Evolutionary conservation across 2,113 vertebrate genomes (phyloP).

Genomic region (Malurus cyaneus): DNA sequence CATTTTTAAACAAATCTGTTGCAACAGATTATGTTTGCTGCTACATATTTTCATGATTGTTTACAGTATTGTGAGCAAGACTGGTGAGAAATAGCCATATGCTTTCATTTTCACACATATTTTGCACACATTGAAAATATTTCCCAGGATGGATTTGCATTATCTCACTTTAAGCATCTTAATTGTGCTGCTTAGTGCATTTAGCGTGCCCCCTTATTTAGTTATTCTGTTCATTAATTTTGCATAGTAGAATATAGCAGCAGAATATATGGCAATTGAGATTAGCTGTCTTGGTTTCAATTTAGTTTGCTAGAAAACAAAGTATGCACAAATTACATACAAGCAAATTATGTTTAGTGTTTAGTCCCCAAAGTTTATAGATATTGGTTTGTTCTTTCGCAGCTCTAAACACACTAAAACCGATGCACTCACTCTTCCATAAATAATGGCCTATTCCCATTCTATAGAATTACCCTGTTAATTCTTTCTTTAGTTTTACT

Average conservation of each 20-base stretch:
- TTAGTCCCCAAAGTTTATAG: neutral
- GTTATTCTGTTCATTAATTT: neutral
- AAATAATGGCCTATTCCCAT: neutral
- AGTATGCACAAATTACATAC: neutral
- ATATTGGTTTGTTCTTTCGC: neutral
- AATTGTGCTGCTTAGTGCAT: neutral
- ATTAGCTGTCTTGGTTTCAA: neutral
- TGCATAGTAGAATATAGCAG: neutral
- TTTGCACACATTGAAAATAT: neutral
- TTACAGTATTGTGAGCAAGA: neutral
- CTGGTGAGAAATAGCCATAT: neutral
- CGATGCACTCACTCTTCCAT: accelerated
- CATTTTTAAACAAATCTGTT: neutral
- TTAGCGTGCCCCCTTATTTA: neutral
- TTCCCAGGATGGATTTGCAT: neutral
- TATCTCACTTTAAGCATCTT: neutral
- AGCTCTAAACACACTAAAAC: neutral
- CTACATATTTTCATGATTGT: neutral
- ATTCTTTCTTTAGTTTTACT: neutral
- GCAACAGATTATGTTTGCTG: neutral
- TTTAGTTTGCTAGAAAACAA: neutral
- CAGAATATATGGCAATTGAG: neutral
- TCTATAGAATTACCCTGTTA: neutral
- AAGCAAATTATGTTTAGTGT: neutral
- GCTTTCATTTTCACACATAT: neutral